These are phyloP conservation scores for Ectemnius lituratus DNA, from an alignment of 2,888 invertebrate genomes.

Conservation along the genomic window DNA sequence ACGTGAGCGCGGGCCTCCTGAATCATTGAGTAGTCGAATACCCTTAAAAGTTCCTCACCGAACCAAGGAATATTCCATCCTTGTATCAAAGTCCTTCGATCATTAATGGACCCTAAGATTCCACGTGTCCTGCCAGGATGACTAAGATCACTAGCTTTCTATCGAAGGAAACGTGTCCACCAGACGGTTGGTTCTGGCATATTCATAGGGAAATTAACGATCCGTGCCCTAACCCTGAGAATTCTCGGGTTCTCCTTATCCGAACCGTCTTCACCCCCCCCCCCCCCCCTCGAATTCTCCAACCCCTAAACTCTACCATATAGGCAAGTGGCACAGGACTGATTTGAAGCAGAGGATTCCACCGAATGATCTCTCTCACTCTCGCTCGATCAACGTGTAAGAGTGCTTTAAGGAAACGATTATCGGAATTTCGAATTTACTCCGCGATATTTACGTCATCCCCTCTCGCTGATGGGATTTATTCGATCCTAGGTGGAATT, in stretches of 20 bases:
- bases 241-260: not conserved
- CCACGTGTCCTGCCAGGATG: too few species aligned
- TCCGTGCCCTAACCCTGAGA: too few species aligned
- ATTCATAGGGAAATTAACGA: slow-evolving; percentile 72
- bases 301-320: not conserved
- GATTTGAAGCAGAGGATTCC: not conserved
- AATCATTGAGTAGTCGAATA: too few species aligned
- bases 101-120: too few species aligned
- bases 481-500: too few species aligned
- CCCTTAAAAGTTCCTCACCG: too few species aligned
- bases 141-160: too few species aligned
- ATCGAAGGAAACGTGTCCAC: too few species aligned
- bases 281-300: not conserved
- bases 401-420: slow-evolving; percentile 5
- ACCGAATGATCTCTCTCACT: not conserved
- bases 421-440: not conserved
- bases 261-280: not conserved
- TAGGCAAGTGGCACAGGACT: not conserved
- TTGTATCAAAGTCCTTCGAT: too few species aligned
- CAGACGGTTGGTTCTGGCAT: slow-evolving; percentile 36
- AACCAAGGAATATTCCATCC: too few species aligned
- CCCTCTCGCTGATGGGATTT: not conserved
- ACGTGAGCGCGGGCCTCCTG: too few species aligned
- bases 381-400: not conserved
- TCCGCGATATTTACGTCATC: not conserved